Conservation (phyloP, 2,888 invertebrate species). For the Diaprepes abbreviatus region DNA sequence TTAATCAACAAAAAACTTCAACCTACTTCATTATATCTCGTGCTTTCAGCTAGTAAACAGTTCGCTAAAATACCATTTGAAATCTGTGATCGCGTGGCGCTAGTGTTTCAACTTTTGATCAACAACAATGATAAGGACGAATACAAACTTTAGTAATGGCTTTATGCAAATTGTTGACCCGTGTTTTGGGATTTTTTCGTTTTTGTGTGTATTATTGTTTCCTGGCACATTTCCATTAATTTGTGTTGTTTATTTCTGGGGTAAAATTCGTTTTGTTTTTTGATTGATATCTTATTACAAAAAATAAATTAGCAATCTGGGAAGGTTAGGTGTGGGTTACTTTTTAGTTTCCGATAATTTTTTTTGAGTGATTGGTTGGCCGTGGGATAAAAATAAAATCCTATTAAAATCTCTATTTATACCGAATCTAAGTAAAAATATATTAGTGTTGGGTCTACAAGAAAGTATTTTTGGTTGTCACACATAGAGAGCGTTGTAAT, state of each 20-base stretch:
- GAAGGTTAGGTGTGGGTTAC: too few species aligned
- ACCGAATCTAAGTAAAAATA: too few species aligned
- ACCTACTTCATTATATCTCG: slow-evolving; percentile 15
- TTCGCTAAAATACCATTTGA: slow-evolving; percentile 21
- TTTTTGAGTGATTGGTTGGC: too few species aligned
- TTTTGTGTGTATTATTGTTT: slow-evolving; percentile 26
- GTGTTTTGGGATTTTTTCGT: slow-evolving; percentile 13
- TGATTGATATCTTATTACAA: not conserved
- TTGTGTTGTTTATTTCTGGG: not conserved
- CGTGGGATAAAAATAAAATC: too few species aligned
- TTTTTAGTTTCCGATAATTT: too few species aligned
- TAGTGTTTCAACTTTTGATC: slow-evolving; percentile 23
- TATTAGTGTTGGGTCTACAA: too few species aligned
- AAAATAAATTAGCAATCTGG: not conserved
- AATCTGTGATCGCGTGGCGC: slow-evolving; percentile 31
- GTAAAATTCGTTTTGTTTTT: slow-evolving; percentile 1
- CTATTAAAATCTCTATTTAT: too few species aligned
- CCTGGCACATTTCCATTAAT: slow-evolving; percentile 29
- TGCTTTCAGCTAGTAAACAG: slow-evolving; percentile 23
- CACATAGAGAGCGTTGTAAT: too few species aligned
- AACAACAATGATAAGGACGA: slow-evolving; percentile 21
- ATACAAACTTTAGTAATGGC: slow-evolving; percentile 28
- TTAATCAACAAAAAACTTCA: slow-evolving; percentile 11
- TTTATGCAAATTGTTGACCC: slow-evolving; percentile 33
- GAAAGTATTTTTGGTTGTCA: too few species aligned